Conservation (phyloP, 2,113 vertebrate species). For the Ceuthmochares aereus region DNA sequence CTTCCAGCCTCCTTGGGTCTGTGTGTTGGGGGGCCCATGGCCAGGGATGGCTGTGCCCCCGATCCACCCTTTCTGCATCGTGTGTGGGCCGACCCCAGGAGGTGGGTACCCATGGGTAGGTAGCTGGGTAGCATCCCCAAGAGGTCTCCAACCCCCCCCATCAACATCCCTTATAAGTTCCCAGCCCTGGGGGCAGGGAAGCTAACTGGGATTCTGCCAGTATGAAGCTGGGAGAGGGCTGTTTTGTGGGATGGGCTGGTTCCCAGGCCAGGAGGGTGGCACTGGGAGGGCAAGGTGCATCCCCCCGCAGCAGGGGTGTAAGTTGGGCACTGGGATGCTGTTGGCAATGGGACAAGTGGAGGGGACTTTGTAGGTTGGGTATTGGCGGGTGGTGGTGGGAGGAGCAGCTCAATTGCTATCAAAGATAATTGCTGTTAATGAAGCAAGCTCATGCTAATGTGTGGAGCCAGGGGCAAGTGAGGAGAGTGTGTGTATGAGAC, state of each 20-base stretch:
- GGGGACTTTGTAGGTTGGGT: background rate
- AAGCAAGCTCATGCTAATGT: background rate
- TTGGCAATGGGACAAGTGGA: background rate
- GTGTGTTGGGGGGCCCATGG: fast-evolving
- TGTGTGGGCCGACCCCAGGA: background rate
- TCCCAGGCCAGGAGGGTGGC: background rate
- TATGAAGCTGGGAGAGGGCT: background rate
- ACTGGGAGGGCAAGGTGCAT: background rate
- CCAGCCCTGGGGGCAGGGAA: background rate
- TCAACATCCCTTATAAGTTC: background rate
- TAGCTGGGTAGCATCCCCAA: background rate
- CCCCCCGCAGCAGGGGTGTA: background rate
- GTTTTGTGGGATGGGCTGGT: background rate
- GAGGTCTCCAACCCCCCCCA: background rate
- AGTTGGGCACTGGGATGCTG: background rate
- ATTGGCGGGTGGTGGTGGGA: background rate
- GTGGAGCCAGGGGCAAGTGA: background rate
- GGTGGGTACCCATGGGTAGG: background rate
- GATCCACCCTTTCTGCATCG: fast-evolving
- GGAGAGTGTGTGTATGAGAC: background rate
- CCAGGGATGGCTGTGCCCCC: background rate
- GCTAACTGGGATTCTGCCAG: background rate
- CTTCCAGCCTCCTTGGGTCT: slow-evolving; percentile 15
- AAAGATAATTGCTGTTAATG: slow-evolving; percentile 27
- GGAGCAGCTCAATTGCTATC: background rate